Percentiles rank a stretch among this genome's conserved stretches.
Conservation (phyloP, 1,140 invertebrate species). For the Wiebesia pumilae region DNA sequence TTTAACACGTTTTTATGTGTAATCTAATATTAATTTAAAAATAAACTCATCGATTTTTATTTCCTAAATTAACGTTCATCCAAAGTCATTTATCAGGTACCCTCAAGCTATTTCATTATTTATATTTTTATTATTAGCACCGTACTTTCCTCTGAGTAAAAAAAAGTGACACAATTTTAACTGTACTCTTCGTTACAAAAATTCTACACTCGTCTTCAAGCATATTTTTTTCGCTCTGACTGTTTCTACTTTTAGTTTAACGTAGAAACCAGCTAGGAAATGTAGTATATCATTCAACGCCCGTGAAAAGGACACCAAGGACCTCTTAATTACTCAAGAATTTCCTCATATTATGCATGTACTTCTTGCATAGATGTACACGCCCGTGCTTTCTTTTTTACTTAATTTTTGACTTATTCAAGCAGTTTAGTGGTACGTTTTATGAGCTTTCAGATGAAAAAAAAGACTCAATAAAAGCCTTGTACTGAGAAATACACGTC, state of each 20-base stretch:
- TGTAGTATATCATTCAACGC: background rate
- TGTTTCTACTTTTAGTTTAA: background rate
- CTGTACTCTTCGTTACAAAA: background rate
- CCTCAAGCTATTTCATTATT: background rate
- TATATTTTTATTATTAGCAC: background rate
- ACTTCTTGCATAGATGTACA: background rate
- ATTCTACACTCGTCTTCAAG: background rate
- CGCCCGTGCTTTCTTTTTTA: background rate
- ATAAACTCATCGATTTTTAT: too few relatives aligned
- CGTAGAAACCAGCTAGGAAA: background rate
- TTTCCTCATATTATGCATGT: slow-evolving; percentile 2
- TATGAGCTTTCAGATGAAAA: background rate
- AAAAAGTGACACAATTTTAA: background rate
- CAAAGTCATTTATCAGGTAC: too few relatives aligned
- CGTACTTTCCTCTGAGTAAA: background rate
- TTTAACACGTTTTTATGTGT: too few relatives aligned
- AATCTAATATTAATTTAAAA: too few relatives aligned
- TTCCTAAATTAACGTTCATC: too few relatives aligned
- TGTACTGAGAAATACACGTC: background rate
- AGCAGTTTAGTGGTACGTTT: background rate
- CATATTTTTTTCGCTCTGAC: background rate
- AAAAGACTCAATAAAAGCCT: background rate
- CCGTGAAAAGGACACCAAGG: background rate
- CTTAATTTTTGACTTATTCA: background rate
- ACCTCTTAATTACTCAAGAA: slow-evolving; percentile 28